A percentile compares a stretch with the other conserved stretches of the same genome.
These are phyloP conservation scores for Cyrtorhinus lividipennis DNA, from an alignment of 1,140 invertebrate species.

Conservation along the genomic window DNA sequence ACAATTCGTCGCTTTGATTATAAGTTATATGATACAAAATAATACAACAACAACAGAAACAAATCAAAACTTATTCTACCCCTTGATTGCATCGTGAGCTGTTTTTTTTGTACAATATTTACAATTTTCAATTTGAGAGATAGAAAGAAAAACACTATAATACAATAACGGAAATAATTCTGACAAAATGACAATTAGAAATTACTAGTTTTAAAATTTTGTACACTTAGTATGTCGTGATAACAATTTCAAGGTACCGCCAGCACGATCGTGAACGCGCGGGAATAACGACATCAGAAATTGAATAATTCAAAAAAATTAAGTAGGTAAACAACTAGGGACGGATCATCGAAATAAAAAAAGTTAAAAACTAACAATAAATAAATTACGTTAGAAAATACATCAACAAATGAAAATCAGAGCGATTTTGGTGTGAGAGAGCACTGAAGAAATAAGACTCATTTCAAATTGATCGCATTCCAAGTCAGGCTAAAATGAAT, in stretches of 20 bases:
- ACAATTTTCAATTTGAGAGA: neutral
- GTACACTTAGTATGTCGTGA: too few species aligned
- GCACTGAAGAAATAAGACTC: too few species aligned
- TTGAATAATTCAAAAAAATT: neutral
- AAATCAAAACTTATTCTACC: neutral
- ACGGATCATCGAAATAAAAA: neutral
- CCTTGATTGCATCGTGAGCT: neutral
- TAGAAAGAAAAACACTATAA: neutral
- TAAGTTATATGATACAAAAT: slow-evolving; percentile 4
- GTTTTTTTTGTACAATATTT: neutral
- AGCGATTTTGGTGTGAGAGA: too few species aligned
- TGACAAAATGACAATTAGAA: too few species aligned
- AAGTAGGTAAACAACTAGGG: neutral
- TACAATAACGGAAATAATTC: neutral
- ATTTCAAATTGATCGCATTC: too few species aligned
- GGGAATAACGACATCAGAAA: neutral
- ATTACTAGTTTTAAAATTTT: too few species aligned
- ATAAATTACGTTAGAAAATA: neutral
- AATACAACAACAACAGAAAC: slow-evolving; percentile 11
- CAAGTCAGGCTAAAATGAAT: too few species aligned
- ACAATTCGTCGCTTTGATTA: slow-evolving; percentile 1
- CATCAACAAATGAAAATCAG: neutral
- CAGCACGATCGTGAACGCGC: neutral
- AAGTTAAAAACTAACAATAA: neutral
- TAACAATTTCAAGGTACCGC: too few species aligned